Percentiles rank a stretch among this genome's conserved stretches.
These are phyloP conservation scores for Aeoliscus strigatus DNA, from an alignment of 2,797 vertebrate species.

Conservation along the genomic window DNA sequence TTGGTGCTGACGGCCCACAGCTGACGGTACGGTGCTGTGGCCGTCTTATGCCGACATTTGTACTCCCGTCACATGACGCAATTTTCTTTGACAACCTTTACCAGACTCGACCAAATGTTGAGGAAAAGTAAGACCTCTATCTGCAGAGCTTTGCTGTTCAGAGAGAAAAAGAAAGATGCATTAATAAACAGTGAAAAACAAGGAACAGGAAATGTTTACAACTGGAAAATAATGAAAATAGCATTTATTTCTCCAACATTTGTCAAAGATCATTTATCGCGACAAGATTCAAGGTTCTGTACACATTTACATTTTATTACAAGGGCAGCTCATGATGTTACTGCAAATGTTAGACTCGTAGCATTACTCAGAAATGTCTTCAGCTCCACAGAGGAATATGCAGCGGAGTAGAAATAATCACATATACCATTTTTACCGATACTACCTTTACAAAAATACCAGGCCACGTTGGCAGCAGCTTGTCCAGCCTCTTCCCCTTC, in stretches of 20 bases:
- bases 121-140: conserved; percentile 71
- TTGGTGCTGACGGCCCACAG: no score
- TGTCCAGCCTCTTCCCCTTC: conserved; percentile 96
- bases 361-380: conserved; percentile 17
- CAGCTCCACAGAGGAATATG: conserved; percentile 25
- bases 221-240: conserved; percentile 66
- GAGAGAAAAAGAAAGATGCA: conserved; percentile 76
- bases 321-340: conserved; percentile 17
- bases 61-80: conserved; percentile 36
- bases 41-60: conserved; percentile 12
- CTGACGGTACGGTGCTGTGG: no score
- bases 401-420: conserved; percentile 54
- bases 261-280: conserved; percentile 45
- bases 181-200: conserved; percentile 72
- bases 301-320: conserved; percentile 52
- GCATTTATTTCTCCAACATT: conserved; percentile 71
- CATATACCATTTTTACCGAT: conserved; percentile 86
- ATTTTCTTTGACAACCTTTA: conserved; percentile 66
- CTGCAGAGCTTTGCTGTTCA: conserved; percentile 78
- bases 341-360: conserved; percentile 37
- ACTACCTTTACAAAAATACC: conserved; percentile 99
- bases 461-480: conserved; percentile 93
- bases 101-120: conserved; percentile 77
- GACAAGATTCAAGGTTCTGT: conserved; percentile 54
- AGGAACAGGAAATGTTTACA: conserved; percentile 58